phyloP scores from a whole-genome alignment of 2,113 vertebrate species.

The Acrocephalus kingi region DNA sequence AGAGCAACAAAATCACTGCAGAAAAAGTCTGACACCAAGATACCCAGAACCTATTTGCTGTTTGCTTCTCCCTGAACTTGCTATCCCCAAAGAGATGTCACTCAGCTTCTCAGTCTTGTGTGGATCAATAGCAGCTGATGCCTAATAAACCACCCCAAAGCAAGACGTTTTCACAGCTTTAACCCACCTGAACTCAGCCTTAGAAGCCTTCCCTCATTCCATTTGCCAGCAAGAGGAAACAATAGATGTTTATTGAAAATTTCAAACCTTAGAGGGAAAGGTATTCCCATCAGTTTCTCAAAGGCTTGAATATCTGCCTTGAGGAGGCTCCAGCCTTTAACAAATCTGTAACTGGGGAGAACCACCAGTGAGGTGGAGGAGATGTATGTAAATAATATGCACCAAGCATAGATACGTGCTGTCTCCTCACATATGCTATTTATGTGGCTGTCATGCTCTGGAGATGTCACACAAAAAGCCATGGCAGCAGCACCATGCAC shows the following conservation, averaged over 20 bases:
- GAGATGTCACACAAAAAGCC: neutral
- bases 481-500: neutral
- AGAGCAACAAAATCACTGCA: neutral
- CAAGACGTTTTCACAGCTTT: neutral
- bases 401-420: neutral
- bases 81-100: neutral
- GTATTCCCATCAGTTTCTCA: neutral
- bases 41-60: neutral
- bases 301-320: neutral
- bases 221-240: neutral
- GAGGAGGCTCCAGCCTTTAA: neutral
- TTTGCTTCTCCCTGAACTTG: neutral
- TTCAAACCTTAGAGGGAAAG: neutral
- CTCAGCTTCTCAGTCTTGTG: neutral
- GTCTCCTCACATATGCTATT: neutral
- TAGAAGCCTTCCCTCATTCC: neutral
- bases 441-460: neutral
- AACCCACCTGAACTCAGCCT: neutral
- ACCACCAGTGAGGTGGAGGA: neutral
- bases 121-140: neutral
- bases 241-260: neutral
- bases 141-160: neutral
- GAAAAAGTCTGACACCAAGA: neutral
- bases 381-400: conserved; percentile 3
- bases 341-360: neutral